Evolutionary conservation across 2,113 vertebrate species (phyloP).

Genomic region (Proteles cristata): DNA sequence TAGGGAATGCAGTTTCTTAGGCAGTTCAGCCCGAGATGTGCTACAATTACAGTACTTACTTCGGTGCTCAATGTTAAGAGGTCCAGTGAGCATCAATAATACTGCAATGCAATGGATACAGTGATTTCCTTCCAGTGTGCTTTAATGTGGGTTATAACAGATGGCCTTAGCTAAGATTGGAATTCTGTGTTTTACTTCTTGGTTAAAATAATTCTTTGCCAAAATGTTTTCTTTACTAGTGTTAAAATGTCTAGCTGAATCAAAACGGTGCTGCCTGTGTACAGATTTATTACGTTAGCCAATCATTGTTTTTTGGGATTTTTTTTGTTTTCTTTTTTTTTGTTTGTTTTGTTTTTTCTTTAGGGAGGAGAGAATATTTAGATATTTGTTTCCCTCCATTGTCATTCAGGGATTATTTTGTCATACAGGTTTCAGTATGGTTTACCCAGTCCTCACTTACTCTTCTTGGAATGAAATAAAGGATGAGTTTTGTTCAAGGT

Average conservation of each 20-base stretch:
- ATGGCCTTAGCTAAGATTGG: background rate
- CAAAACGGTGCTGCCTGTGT: background rate
- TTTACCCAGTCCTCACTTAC: background rate
- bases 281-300: background rate
- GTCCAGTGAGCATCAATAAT: background rate
- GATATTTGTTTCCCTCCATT: background rate
- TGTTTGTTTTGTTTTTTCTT: background rate
- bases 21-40: background rate
- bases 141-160: background rate
- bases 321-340: background rate
- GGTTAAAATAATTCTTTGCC: constrained; percentile 10
- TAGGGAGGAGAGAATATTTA: background rate
- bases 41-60: background rate
- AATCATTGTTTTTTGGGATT: background rate
- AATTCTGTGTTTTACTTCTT: background rate
- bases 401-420: background rate
- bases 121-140: background rate
- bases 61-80: background rate
- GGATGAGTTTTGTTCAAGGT: background rate
- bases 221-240: background rate
- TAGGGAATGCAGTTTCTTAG: background rate
- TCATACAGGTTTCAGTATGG: background rate
- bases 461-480: background rate
- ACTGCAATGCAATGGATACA: background rate
- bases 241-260: background rate